Base-by-base conservation (phyloP, 2,797 vertebrate species). In the Alca torda region DNA sequence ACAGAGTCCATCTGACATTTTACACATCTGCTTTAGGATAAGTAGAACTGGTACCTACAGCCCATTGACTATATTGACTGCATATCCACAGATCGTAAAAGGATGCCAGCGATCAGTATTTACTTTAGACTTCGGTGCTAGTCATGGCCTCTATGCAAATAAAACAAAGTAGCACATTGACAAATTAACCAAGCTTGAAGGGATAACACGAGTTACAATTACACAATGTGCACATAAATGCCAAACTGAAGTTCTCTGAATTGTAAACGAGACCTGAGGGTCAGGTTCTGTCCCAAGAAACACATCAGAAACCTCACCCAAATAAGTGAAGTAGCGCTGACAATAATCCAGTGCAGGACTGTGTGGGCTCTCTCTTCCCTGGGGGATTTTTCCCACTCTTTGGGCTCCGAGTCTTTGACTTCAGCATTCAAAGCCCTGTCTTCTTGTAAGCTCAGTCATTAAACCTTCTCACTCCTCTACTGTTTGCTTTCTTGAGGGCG, bases 261-360 rank as follows among this genome's bases (percentile, higher is more conserved):
- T 79, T 93, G 83, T 81, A 96, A 94, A 95, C 63, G 82, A 95
- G 85, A 96, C 91, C 77, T 84, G 79, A 84, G 63, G 87, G 87
- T 90, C 93, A 96, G 87, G 83, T 93, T 96, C 77, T 84, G 84
- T 67, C 67, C 39, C 83, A 93, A 59, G 67, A 92, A 93, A 87
- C 56, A 63, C n/a, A 72, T 50, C 54, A 91, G 53, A 91, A 94
- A 74, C 59, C 39, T 90, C 83, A 89, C 53, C 20, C 51, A 68
- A 86, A 57, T 57, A 86, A 90, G 41, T 64, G 60, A 95, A 94
- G 61, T 70, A 84, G 73, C 67, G 73, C 35, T 75, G 60, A 91
- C 48, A 72, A 30, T 87, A 92, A 95, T 59, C 33, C 57, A 91
- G 35, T 28, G 43, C 41, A 72, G 43, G 63, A 94, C 17, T 78